Conservation (phyloP, 2,113 vertebrate species). For the Formicarius rufipectus region DNA sequence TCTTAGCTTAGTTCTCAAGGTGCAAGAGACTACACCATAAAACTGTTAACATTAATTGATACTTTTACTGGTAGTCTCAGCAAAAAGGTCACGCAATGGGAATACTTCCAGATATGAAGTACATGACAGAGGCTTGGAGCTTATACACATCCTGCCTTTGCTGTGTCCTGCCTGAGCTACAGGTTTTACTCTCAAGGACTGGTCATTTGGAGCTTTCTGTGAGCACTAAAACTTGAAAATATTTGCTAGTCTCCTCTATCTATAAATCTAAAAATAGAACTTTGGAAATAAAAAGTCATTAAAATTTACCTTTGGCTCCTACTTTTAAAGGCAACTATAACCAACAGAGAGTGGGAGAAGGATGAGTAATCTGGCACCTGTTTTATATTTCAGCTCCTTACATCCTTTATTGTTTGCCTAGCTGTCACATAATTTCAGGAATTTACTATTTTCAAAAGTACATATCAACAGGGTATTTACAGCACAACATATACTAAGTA, state of each 20-base stretch:
- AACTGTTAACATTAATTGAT: not conserved
- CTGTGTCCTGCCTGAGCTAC: not conserved
- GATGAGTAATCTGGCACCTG: slow-evolving; percentile 39
- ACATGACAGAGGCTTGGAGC: not conserved
- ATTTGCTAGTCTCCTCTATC: not conserved
- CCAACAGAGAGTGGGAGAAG: not conserved
- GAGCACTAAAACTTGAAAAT: not conserved
- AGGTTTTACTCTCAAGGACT: not conserved
- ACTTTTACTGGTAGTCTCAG: not conserved
- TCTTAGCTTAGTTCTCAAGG: not conserved
- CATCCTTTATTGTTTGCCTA: slow-evolving; percentile 3
- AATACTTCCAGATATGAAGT: not conserved
- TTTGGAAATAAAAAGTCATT: not conserved
- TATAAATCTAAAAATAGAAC: slow-evolving; percentile 18
- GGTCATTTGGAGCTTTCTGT: not conserved
- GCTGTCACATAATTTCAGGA: slow-evolving; percentile 5
- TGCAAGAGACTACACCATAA: not conserved
- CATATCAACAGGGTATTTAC: not conserved
- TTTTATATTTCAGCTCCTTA: slow-evolving; percentile 14
- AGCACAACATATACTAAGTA: not conserved
- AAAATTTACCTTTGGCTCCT: not conserved
- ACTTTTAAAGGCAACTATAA: not conserved
- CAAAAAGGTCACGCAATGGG: not conserved
- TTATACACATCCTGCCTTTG: not conserved
- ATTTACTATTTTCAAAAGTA: slow-evolving; percentile 31